Evolutionary conservation across 2,888 invertebrate genomes (phyloP).

Genomic region (Caenorhabditis sp.): DNA sequence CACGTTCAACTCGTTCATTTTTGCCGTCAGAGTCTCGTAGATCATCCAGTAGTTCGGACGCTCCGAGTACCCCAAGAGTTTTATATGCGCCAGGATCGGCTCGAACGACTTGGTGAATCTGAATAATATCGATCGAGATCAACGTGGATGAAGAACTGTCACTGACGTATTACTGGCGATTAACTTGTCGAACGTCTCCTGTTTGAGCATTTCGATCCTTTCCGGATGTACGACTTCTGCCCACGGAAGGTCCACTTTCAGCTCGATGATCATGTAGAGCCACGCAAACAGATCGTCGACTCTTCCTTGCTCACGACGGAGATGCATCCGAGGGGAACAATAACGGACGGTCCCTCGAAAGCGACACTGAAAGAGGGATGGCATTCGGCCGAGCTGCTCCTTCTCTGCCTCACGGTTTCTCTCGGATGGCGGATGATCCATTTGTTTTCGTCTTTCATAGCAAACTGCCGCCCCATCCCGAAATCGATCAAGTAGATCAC

Average conservation of each 20-base stretch:
- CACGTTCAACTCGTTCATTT: constrained; percentile 18
- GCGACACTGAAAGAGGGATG: constrained; percentile 29
- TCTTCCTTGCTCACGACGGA: constrained; percentile 31
- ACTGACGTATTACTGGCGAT: constrained; percentile 19
- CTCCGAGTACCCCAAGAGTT: constrained; percentile 27
- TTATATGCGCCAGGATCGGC: constrained; percentile 44
- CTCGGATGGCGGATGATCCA: constrained; percentile 44
- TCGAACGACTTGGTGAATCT: constrained; percentile 13
- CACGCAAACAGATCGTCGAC: constrained; percentile 39
- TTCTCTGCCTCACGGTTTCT: no score
- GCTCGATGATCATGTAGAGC: constrained; percentile 53
- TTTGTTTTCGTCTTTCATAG: not conserved
- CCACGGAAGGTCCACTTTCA: constrained; percentile 41
- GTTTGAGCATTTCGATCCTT: constrained; percentile 28
- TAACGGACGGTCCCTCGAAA: constrained; percentile 47
- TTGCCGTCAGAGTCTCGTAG: constrained; percentile 11
- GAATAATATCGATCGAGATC: not conserved
- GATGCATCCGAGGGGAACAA: constrained; percentile 42
- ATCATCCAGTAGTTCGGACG: constrained; percentile 54
- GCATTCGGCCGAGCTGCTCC: no score
- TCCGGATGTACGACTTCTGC: constrained; percentile 20
- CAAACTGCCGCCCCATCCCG: constrained; percentile 48
- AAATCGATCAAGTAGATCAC: constrained; percentile 51
- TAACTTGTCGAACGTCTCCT: constrained; percentile 19
- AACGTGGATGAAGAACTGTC: not conserved